Evolutionary conservation across 2,797 vertebrate species (phyloP), one percentile per base, ranked within the genome.

Genomic region (Hydrolagus colliei): DNA sequence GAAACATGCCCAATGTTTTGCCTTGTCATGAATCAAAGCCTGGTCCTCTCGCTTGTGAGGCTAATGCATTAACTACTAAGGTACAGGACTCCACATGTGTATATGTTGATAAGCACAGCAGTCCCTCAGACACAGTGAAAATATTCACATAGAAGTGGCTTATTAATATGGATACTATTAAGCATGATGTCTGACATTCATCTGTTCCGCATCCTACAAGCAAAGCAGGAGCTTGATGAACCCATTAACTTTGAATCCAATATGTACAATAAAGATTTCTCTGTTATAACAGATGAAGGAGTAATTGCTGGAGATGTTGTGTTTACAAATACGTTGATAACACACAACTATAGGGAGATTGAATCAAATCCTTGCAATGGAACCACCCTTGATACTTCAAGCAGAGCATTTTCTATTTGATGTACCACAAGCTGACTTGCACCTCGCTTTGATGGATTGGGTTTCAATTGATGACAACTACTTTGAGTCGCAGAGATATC

Each of bases 401-500:
- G 18, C 63, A 82, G 68, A 16, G 35, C 12, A 68, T 80, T 67
- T 65, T 65, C 13, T 16, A 61, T 65, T 9, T 12, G 32, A 11
- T 67, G 11, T 65, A 3, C 2, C 41, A 65, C 22, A 8, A 2
- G 22, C n/a, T 65, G 65, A 22, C 12, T 16, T 62, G 61, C 63
- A 63, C 59, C 22, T 78, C 62, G 6, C 77, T 67, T 41, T 82
- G 63, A 82, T 20, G 41, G 79, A 68, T 68, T 82, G 79, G 32
- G 9, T 68, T 68, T 68, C 65, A 68, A 68, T 68, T 82, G 79
- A 41, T 11, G 35, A 6, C 65, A 18, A 68, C 63, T 10, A 27
- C 35, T 41, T 11, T 82, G 41, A 16, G 16, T 68, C 20, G 20
- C n/a, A 18, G 62, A 22, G 78, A 32, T 13, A 65, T 52, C 22